Evolutionary conservation across 2,797 vertebrate species (phyloP).

Genomic region (Kryptolebias ocellatus): DNA sequence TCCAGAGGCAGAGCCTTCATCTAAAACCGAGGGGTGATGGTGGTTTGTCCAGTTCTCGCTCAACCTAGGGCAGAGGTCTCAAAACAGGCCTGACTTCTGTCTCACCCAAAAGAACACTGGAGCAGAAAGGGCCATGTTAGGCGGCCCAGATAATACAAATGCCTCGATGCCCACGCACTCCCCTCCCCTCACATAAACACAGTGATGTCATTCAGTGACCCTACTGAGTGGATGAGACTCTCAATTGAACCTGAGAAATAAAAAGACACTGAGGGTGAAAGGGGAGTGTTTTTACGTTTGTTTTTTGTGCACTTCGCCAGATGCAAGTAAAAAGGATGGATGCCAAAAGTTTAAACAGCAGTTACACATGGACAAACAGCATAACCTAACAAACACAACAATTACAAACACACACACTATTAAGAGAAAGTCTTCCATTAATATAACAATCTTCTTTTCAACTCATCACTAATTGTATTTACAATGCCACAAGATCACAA

Average conservation of each 20-base stretch:
- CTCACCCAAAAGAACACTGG: slow-evolving; percentile 56
- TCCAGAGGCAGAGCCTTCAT: slow-evolving; percentile 27
- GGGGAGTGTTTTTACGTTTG: slow-evolving; percentile 44
- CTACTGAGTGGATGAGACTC: slow-evolving; percentile 60
- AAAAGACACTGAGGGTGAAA: slow-evolving; percentile 8
- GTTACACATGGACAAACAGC: slow-evolving; percentile 39
- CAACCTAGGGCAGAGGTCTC: slow-evolving; percentile 55
- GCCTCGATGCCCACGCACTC: slow-evolving; percentile 71
- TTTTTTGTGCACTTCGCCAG: slow-evolving; percentile 58
- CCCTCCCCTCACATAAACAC: slow-evolving; percentile 64
- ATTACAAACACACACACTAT: slow-evolving; percentile 19
- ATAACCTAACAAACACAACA: slow-evolving; percentile 14
- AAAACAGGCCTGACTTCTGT: slow-evolving; percentile 67
- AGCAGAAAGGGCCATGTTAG: slow-evolving; percentile 67
- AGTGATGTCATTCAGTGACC: slow-evolving; percentile 72
- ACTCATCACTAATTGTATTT: slow-evolving; percentile 61
- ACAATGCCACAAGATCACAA: slow-evolving; percentile 61
- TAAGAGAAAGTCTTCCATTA: slow-evolving; percentile 72
- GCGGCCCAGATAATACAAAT: slow-evolving; percentile 71
- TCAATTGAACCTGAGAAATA: slow-evolving; percentile 46
- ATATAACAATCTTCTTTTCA: slow-evolving; percentile 69
- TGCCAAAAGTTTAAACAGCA: slow-evolving; percentile 56
- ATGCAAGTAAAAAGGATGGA: slow-evolving; percentile 50
- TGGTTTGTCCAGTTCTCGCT: slow-evolving; percentile 34
- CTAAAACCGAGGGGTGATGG: slow-evolving; percentile 32